phyloP scores from a whole-genome alignment of 1,140 invertebrate species.

The Muscidifurax raptorellus region DNA sequence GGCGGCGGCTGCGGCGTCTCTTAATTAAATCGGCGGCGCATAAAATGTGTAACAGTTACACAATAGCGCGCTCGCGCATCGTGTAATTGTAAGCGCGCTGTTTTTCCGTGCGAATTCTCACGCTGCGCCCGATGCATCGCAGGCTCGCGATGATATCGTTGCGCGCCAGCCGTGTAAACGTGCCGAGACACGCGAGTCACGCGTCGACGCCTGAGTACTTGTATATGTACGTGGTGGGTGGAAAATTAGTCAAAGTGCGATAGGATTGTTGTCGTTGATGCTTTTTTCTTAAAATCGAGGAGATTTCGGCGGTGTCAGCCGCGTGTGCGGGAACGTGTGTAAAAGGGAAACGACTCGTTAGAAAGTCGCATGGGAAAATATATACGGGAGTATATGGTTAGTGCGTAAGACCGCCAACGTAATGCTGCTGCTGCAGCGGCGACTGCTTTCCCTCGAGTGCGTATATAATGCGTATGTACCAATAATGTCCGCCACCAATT shows the following conservation, averaged over 20 bases:
- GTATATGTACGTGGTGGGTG: too few species aligned
- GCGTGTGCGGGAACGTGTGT: not conserved
- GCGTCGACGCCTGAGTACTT: conserved; percentile 48
- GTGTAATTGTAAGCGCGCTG: not conserved
- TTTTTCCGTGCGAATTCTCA: conserved; percentile 22
- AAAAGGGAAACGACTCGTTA: conserved; percentile 45
- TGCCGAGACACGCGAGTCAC: conserved; percentile 66
- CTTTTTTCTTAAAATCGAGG: not conserved
- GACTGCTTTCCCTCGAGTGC: conserved; percentile 56
- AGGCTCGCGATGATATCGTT: conserved; percentile 1
- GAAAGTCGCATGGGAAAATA: conserved; percentile 61
- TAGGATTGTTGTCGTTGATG: not conserved
- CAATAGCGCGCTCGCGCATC: not conserved
- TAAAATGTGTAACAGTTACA: not conserved
- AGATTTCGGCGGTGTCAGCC: not conserved
- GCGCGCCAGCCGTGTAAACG: conserved; percentile 68
- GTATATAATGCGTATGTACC: too few species aligned
- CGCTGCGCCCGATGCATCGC: not conserved
- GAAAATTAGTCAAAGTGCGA: not conserved
- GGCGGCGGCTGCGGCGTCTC: too few species aligned
- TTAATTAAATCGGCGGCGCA: not conserved
- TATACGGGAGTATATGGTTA: conserved; percentile 7
- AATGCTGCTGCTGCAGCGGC: conserved; percentile 47
- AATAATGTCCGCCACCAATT: too few species aligned
- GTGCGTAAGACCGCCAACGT: conserved; percentile 61